phyloP scores from a whole-genome alignment of 2,888 invertebrate species.

The Brachyopa scutellaris region DNA sequence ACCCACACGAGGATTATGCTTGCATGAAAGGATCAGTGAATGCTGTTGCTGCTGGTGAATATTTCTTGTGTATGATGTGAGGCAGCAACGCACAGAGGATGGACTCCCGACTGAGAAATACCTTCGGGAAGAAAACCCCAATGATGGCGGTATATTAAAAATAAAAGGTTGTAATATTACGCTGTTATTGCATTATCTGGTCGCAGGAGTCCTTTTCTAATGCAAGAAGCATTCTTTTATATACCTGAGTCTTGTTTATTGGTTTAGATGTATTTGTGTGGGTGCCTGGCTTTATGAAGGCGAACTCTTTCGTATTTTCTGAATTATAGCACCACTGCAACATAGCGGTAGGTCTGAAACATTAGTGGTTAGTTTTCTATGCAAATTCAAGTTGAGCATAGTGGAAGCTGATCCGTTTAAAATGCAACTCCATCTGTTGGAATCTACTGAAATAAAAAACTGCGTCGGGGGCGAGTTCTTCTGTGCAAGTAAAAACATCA shows the following conservation, averaged over 20 bases:
- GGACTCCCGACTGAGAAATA: neutral
- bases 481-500: no score
- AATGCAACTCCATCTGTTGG: no score
- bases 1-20: constrained; percentile 39
- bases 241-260: neutral
- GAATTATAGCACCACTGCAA: no score
- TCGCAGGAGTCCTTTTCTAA: neutral
- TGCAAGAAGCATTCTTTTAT: neutral
- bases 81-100: neutral
- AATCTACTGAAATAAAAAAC: no score
- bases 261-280: no score
- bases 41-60: constrained; percentile 11
- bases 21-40: constrained; percentile 41
- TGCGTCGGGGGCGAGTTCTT: no score
- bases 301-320: no score
- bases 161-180: constrained; percentile 18
- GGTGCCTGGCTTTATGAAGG: no score
- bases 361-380: no score
- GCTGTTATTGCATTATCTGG: constrained; percentile 34
- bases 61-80: constrained; percentile 8
- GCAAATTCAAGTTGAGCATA: no score
- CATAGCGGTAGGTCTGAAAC: no score
- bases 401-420: no score
- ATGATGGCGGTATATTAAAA: constrained; percentile 36
- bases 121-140: constrained; percentile 8